Evolutionary conservation across 2,888 invertebrate genomes (phyloP), one percentile per base, ranked within the genome.

Genomic region (Clivina fossor): DNA sequence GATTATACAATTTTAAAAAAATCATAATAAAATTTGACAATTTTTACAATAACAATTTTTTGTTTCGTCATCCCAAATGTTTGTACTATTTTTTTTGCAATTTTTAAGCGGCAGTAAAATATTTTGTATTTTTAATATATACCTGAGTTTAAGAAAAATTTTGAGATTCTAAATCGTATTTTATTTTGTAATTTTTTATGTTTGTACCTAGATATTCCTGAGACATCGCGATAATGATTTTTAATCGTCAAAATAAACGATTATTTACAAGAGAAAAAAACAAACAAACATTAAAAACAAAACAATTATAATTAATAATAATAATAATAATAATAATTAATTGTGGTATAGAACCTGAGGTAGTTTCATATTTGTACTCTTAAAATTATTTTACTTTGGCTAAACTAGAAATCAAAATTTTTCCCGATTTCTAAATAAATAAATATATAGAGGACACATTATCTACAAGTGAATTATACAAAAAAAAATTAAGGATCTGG

Each of bases 341-440:
- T 50, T 50, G 50, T 41, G 50, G 32, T 32, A 33, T 22, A 41
- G 19, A 50, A 50, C 32, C 28, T 50, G 50, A 50, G 50, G 50
- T 50, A 50, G 50, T 40, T 46, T 40, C 20, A 40, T 38, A 50
- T 47, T 47, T 50, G 50, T 50, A 50, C 50, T 50, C 40, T 50
- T 41, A 20, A 49, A 50, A 33, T 40, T 38, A 50, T 50, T 41
- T 30, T 41, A 50, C 50, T 50, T 50, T 50, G 50, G 50, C 41
- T 50, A 50, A 48, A 49, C 49, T 47, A 33, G 47, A 47, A 47
- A 47, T n/a, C 15, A 47, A 33, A n/a, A n/a, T n/a, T n/a, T n/a
- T n/a, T n/a, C n/a, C n/a, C n/a, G 19, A 19, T 44, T 44, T 19
- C 44, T 30, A 30, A 44, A 37, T 28, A 44, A 43, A 44, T 44